Conservation (phyloP, 1,140 invertebrate genomes). For the Hormaphis cornu region DNA sequence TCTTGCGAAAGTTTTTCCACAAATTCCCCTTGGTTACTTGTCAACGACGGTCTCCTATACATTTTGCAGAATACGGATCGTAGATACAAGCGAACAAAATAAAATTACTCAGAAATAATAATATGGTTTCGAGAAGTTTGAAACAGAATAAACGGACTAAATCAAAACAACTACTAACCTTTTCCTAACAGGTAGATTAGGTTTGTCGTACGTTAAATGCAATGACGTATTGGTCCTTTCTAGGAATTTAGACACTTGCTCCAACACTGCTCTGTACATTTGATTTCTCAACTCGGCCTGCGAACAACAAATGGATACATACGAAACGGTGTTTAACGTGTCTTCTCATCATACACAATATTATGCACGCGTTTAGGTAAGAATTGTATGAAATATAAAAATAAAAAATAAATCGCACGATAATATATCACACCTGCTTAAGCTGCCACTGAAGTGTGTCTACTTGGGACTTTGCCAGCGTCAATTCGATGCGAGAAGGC, state of each 20-base stretch:
- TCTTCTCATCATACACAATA: background rate
- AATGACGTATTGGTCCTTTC: slow-evolving; percentile 60
- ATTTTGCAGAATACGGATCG: background rate
- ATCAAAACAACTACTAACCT: background rate
- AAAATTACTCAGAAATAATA: background rate
- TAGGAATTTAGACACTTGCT: slow-evolving; percentile 64
- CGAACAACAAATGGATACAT: slow-evolving; percentile 37
- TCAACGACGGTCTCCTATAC: slow-evolving; percentile 40
- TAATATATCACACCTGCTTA: slow-evolving; percentile 54
- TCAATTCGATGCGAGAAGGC: slow-evolving; percentile 50
- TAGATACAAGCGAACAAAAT: too few species aligned
- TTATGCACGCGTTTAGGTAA: background rate
- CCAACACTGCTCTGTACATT: slow-evolving; percentile 69
- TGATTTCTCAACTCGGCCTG: slow-evolving; percentile 65
- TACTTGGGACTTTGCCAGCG: slow-evolving; percentile 58
- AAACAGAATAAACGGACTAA: too few species aligned
- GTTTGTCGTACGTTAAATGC: slow-evolving; percentile 44
- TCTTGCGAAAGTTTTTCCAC: slow-evolving; percentile 58
- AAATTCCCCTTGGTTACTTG: slow-evolving; percentile 43
- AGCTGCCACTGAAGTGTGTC: slow-evolving; percentile 70
- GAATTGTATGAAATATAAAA: background rate
- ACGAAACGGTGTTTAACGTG: background rate
- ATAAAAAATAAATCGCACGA: background rate
- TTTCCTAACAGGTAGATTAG: slow-evolving; percentile 16
- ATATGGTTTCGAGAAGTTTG: too few species aligned